Percentiles rank a stretch among this genome's conserved stretches.
These are phyloP conservation scores for Dolichomitus sp. DNA, from an alignment of 2,888 invertebrate genomes.

Conservation along the genomic window DNA sequence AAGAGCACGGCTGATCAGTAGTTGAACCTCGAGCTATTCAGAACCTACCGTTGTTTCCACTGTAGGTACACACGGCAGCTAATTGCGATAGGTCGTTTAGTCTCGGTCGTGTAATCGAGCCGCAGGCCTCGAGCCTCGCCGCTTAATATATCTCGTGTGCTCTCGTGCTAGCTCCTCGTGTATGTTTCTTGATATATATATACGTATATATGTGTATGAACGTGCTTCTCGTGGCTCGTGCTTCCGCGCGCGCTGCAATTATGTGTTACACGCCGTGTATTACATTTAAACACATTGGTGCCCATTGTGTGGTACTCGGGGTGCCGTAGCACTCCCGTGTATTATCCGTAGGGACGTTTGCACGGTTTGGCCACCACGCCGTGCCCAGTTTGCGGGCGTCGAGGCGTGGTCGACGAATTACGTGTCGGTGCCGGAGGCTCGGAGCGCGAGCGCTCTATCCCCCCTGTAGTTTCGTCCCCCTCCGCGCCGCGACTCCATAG, in stretches of 20 bases:
- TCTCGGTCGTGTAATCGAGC: conserved; percentile 63
- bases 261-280: conserved; percentile 67
- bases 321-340: conserved; percentile 59
- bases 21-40: conserved; percentile 11
- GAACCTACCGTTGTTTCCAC: neutral
- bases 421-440: conserved; percentile 69
- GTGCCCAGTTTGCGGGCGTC: conserved; percentile 68
- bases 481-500: neutral
- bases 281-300: conserved; percentile 66
- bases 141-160: conserved; percentile 53
- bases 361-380: conserved; percentile 58
- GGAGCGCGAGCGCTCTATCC: conserved; percentile 36
- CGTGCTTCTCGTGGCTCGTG: conserved; percentile 13
- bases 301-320: conserved; percentile 61
- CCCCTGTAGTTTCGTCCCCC: conserved; percentile 37
- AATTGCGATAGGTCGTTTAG: conserved; percentile 61
- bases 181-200: conserved; percentile 5
- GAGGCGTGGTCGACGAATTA: conserved; percentile 77
- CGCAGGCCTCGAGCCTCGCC: conserved; percentile 51
- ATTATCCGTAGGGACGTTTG: conserved; percentile 65
- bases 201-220: neutral
- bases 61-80: conserved; percentile 31
- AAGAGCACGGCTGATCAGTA: conserved; percentile 15
- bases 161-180: conserved; percentile 18
- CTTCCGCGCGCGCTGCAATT: conserved; percentile 59